phyloP scores from a whole-genome alignment of 2,113 vertebrate genomes.

The Nicator chloris region DNA sequence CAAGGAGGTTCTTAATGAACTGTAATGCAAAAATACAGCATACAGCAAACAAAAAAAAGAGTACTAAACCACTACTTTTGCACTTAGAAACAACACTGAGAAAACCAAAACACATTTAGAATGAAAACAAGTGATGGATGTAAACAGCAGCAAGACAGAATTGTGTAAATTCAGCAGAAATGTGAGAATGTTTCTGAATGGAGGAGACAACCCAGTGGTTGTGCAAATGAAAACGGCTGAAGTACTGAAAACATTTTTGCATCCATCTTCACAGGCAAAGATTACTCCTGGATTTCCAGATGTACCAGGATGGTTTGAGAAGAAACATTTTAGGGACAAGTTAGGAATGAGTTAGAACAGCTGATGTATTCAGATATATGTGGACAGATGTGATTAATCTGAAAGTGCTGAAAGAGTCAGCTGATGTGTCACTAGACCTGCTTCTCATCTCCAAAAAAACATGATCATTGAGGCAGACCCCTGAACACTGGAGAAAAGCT shows the following conservation, averaged over 20 bases:
- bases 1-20: background rate
- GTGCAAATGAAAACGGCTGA: background rate
- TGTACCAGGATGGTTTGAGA: background rate
- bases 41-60: background rate
- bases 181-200: background rate
- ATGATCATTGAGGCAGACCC: background rate
- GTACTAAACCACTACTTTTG: background rate
- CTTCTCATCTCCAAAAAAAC: background rate
- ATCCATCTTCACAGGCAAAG: background rate
- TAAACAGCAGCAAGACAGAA: background rate
- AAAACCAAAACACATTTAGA: background rate
- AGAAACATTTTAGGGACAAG: background rate
- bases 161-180: background rate
- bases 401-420: background rate
- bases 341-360: background rate
- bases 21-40: background rate
- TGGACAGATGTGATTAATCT: background rate
- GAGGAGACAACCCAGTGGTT: background rate
- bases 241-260: background rate
- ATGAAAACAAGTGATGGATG: background rate
- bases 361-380: background rate
- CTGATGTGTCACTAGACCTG: background rate
- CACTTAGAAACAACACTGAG: background rate
- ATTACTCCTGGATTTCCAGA: background rate
- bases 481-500: background rate